Evolutionary conservation across 2,797 vertebrate genomes (phyloP).

Genomic region (Pantherophis vulpinus): DNA sequence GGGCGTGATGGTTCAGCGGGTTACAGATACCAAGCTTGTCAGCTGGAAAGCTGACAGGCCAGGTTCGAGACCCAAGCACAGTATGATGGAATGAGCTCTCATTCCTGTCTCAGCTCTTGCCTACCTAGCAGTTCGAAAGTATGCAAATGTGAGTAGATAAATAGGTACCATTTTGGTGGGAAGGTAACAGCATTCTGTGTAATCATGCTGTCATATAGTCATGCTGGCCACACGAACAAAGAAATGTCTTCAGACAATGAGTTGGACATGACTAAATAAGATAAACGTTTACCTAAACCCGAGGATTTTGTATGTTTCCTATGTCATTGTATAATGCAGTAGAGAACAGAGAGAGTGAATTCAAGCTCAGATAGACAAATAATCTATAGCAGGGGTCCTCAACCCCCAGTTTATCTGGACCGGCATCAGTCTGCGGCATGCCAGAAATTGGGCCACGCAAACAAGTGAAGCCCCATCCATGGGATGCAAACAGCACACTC

Average conservation of each 20-base stretch:
- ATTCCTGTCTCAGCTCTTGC: neutral
- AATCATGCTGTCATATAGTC: neutral
- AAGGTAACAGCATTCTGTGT: neutral
- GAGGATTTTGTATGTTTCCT: neutral
- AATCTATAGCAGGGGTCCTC: neutral
- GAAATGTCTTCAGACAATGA: neutral
- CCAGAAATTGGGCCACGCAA: too few relatives aligned
- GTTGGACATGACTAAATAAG: neutral
- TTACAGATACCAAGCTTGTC: neutral
- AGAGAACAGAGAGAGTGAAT: neutral
- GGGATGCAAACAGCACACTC: too few relatives aligned
- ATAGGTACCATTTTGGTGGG: neutral
- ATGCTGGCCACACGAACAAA: neutral
- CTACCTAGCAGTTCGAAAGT: neutral
- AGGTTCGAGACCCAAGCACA: neutral
- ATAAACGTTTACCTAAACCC: neutral
- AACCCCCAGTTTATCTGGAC: too few relatives aligned
- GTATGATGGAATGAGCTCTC: neutral
- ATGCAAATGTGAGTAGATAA: neutral
- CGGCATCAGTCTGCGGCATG: accelerated
- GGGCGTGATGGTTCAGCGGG: accelerated
- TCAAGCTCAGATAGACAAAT: neutral
- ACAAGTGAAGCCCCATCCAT: too few relatives aligned
- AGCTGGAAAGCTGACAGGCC: neutral
- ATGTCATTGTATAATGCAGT: neutral